phyloP scores from a whole-genome alignment of 2,888 invertebrate genomes.

The Subacronicta megacephala region DNA sequence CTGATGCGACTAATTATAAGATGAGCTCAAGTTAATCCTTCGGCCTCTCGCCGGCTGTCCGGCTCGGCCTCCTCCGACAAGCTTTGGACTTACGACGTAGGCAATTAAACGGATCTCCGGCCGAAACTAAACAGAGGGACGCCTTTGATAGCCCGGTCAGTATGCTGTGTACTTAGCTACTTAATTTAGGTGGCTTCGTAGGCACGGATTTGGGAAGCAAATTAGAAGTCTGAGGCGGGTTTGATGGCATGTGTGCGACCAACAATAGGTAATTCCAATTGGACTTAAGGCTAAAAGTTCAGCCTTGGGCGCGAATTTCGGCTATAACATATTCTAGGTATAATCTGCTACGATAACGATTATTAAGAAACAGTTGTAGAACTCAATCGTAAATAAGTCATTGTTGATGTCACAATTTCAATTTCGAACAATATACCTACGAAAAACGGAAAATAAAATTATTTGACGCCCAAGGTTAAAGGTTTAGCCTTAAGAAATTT shows the following conservation, averaged over 20 bases:
- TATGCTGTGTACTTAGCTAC: conserved; percentile 50
- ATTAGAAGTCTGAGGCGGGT: conserved; percentile 29
- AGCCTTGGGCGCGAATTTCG: too few species aligned
- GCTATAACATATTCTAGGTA: too few species aligned
- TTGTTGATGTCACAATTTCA: too few species aligned
- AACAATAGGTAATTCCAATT: too few species aligned
- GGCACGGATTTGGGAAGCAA: conserved; percentile 50
- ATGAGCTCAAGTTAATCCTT: conserved; percentile 66
- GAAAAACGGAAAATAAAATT: too few species aligned
- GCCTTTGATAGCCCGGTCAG: conserved; percentile 51
- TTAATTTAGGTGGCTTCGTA: conserved; percentile 54
- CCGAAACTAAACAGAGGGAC: conserved; percentile 55
- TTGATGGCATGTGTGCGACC: conserved; percentile 11
- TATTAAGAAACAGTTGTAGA: too few species aligned
- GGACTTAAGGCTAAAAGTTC: too few species aligned
- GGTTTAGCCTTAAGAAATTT: too few species aligned
- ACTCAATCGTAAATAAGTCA: too few species aligned
- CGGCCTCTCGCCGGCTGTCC: conserved; percentile 37
- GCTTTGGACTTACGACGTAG: conserved; percentile 52
- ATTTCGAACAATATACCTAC: too few species aligned
- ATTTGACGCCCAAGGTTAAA: too few species aligned
- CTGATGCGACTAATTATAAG: conserved; percentile 63
- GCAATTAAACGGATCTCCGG: conserved; percentile 60
- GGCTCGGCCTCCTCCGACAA: conserved; percentile 51
- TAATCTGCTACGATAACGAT: too few species aligned